Evolutionary conservation across 2,113 vertebrate genomes (phyloP).

Genomic region (Macroglossus sobrinus): DNA sequence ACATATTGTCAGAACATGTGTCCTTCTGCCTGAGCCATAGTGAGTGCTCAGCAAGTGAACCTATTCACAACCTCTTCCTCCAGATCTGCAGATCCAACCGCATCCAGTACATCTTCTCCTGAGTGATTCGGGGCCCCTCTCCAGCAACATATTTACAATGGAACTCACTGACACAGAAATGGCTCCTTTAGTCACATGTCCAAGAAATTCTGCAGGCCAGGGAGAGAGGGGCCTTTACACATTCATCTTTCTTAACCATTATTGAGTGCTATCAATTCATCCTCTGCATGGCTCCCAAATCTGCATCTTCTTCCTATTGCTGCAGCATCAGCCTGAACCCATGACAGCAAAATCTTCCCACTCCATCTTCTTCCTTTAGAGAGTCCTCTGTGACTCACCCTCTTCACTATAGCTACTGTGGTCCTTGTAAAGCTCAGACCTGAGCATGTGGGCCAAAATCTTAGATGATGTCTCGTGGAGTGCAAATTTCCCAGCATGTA

Average conservation of each 20-base stretch:
- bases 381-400: background rate
- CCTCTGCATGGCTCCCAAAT: background rate
- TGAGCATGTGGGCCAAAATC: background rate
- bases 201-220: background rate
- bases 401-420: background rate
- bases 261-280: background rate
- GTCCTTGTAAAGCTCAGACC: background rate
- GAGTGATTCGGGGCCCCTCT: background rate
- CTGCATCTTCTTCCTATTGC: background rate
- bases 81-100: background rate
- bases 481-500: background rate
- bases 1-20: background rate
- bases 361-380: background rate
- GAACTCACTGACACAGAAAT: background rate
- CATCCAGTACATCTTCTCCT: background rate
- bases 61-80: background rate
- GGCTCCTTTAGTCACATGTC: background rate
- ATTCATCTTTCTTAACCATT: background rate
- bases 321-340: background rate
- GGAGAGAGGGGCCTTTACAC: background rate
- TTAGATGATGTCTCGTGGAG: background rate
- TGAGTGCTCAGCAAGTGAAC: background rate
- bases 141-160: background rate
- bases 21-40: background rate
- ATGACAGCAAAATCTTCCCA: background rate